A percentile compares a stretch with the other conserved stretches of the same genome.
Conservation (phyloP, 2,797 vertebrate genomes). For the Poeciliopsis paucimaculata region DNA sequence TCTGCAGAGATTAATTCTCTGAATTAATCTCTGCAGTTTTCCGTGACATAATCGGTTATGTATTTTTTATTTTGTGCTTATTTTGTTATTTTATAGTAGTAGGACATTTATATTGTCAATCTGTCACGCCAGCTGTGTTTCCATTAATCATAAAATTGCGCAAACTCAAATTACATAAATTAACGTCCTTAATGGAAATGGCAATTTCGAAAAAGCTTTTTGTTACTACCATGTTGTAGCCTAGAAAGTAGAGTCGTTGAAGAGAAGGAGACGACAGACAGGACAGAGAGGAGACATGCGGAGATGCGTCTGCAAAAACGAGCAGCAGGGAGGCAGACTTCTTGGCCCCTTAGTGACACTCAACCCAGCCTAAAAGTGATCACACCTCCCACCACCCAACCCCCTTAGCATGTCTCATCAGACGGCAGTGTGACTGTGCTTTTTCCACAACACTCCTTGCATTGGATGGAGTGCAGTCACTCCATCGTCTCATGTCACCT, state of each 20-base stretch:
- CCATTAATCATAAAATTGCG: too few species aligned
- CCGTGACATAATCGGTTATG: background rate
- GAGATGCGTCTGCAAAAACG: background rate
- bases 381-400: constrained; percentile 19
- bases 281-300: constrained; percentile 1
- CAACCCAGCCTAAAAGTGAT: constrained; percentile 48
- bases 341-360: constrained; percentile 64
- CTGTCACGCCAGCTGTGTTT: background rate
- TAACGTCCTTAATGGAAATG: too few species aligned
- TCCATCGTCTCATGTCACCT: background rate
- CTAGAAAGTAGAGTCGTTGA: background rate
- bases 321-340: constrained; percentile 58
- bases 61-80: background rate
- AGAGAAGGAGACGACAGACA: background rate
- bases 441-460: background rate
- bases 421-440: constrained; percentile 18
- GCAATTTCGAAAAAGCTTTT: too few species aligned
- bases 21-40: background rate
- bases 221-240: background rate
- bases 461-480: background rate
- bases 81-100: background rate
- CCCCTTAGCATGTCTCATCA: constrained; percentile 13
- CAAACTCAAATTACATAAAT: too few species aligned
- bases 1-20: too few species aligned
- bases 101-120: background rate